Conservation (phyloP, 2,888 invertebrate genomes). For the Incurvaria masculella region DNA sequence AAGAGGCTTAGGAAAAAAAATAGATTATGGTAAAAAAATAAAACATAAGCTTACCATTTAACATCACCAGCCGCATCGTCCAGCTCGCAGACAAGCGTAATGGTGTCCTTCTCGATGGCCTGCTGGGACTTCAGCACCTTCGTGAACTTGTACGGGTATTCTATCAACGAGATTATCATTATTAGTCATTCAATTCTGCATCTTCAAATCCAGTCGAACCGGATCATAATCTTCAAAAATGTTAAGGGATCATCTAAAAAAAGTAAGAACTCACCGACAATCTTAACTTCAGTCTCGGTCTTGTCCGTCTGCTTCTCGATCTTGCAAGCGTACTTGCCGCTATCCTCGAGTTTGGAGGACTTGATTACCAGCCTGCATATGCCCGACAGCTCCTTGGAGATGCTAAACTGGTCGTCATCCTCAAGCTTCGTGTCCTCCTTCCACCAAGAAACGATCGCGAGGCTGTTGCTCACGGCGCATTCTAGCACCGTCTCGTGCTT, state of each 20-base stretch:
- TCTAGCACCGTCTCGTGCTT: constrained; percentile 89
- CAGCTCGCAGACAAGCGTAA: constrained; percentile 91
- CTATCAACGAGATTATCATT: constrained; percentile 43
- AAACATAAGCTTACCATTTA: constrained; percentile 62
- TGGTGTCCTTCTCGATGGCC: constrained; percentile 89
- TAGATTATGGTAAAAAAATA: neutral
- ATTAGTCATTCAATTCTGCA: too few species aligned
- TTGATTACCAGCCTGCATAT: constrained; percentile 86
- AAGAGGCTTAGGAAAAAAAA: neutral
- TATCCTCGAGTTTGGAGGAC: constrained; percentile 77
- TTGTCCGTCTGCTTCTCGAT: constrained; percentile 87
- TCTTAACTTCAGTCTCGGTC: constrained; percentile 76
- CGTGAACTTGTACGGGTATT: constrained; percentile 92
- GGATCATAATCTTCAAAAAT: too few species aligned
- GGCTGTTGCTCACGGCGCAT: constrained; percentile 89
- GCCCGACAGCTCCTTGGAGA: constrained; percentile 91
- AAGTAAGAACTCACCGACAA: constrained; percentile 60
- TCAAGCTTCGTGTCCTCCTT: constrained; percentile 77
- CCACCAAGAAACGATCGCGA: constrained; percentile 95
- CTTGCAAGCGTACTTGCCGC: constrained; percentile 85
- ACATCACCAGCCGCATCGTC: constrained; percentile 96
- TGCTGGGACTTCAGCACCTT: constrained; percentile 94
- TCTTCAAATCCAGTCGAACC: too few species aligned
- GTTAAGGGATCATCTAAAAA: too few species aligned
- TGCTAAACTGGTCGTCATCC: constrained; percentile 78